Conservation (phyloP, 2,113 vertebrate species). For the Centropristis striata region DNA sequence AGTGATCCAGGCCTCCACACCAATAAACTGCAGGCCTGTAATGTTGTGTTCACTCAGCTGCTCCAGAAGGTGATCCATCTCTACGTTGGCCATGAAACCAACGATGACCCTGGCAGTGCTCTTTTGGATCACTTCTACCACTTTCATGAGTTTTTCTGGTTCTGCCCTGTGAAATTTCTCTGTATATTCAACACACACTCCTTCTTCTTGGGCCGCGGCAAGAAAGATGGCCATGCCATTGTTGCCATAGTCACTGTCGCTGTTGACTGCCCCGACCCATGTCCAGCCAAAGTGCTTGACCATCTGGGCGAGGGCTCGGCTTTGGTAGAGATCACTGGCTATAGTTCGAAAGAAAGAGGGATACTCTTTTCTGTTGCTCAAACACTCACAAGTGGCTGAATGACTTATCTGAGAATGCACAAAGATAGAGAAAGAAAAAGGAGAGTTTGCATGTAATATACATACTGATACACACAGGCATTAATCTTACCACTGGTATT, state of each 20-base stretch:
- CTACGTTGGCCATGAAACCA: slow-evolving; percentile 79
- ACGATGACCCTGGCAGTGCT: slow-evolving; percentile 81
- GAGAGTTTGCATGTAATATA: neutral
- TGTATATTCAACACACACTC: slow-evolving; percentile 84
- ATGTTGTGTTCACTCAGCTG: slow-evolving; percentile 80
- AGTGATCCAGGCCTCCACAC: slow-evolving; percentile 86
- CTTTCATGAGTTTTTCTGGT: slow-evolving; percentile 75
- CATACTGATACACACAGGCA: neutral
- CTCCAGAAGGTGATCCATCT: slow-evolving; percentile 80
- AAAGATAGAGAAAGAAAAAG: neutral
- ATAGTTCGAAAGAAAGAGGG: slow-evolving; percentile 86
- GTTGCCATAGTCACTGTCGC: slow-evolving; percentile 86
- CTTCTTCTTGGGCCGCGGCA: slow-evolving; percentile 73
- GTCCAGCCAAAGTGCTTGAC: slow-evolving; percentile 86
- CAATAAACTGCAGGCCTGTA: slow-evolving; percentile 82
- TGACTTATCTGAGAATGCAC: slow-evolving; percentile 82
- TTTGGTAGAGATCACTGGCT: slow-evolving; percentile 86
- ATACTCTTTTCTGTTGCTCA: slow-evolving; percentile 83
- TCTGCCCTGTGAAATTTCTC: slow-evolving; percentile 79
- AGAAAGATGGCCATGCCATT: slow-evolving; percentile 85
- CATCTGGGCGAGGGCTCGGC: slow-evolving; percentile 83
- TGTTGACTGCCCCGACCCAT: slow-evolving; percentile 85
- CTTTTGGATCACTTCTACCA: slow-evolving; percentile 77
- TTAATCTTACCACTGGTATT: slow-evolving; percentile 83
- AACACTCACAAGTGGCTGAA: slow-evolving; percentile 85